A percentile compares a stretch with the other conserved stretches of the same genome.
Conservation (phyloP, 30 jellyfish, hydroid and myxozoan genomes). For the Chrysaora quinquecirrha region DNA sequence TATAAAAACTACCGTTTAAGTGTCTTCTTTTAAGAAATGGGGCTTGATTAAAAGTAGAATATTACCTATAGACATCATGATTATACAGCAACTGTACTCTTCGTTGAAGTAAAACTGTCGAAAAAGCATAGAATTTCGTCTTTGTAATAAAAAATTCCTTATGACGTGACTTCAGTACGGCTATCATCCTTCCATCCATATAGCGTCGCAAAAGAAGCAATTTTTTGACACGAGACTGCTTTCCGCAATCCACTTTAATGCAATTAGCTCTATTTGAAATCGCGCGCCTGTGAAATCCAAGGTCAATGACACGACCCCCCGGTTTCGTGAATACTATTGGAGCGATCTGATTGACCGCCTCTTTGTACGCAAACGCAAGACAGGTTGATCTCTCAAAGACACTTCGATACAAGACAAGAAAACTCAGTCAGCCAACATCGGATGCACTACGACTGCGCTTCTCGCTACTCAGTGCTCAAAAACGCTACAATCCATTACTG, state of each 20-base stretch:
- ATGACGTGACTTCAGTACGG: neutral
- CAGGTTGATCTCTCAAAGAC: slow-evolving; percentile 77
- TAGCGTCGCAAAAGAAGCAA: too few species aligned
- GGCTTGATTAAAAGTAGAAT: too few species aligned
- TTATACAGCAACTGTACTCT: too few species aligned
- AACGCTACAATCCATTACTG: neutral
- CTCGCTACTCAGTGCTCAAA: neutral
- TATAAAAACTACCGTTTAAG: too few species aligned
- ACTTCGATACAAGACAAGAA: slow-evolving; percentile 46
- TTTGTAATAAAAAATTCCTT: neutral
- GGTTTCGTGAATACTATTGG: slow-evolving; percentile 38
- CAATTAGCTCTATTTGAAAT: neutral
- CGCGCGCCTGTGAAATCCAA: neutral
- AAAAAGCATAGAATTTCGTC: too few species aligned
- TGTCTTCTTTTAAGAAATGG: too few species aligned
- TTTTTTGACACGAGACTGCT: neutral
- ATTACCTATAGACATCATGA: too few species aligned
- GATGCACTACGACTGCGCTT: neutral
- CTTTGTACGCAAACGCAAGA: slow-evolving; percentile 63
- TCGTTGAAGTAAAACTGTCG: too few species aligned
- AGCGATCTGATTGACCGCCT: slow-evolving; percentile 71
- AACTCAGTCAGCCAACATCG: slow-evolving; percentile 46
- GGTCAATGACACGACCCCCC: slow-evolving; percentile 49
- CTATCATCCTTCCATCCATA: neutral
- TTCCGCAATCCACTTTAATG: neutral